Conservation (phyloP, 2,888 invertebrate genomes). For the Halictus quadricinctus region DNA sequence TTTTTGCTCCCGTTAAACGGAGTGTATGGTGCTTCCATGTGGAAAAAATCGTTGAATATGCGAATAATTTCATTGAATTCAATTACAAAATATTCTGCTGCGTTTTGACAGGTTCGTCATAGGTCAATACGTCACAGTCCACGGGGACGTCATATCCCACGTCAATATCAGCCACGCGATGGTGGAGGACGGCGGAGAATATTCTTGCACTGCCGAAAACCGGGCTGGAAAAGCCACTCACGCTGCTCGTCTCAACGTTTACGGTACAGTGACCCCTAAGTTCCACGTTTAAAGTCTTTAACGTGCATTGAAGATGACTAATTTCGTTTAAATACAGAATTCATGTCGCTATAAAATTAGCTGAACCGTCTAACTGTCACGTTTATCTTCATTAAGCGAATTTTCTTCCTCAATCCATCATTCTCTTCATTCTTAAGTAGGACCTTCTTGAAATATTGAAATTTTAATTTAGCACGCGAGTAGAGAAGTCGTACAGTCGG, state of each 20-base stretch:
- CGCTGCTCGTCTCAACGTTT: conserved; percentile 90
- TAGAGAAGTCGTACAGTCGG: background rate
- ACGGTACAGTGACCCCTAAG: conserved; percentile 84
- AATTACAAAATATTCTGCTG: conserved; percentile 11
- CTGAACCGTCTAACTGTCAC: background rate
- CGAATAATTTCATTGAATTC: background rate
- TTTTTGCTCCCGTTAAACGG: background rate
- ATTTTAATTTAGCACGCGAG: background rate
- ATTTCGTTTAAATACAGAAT: background rate
- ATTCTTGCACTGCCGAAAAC: conserved; percentile 90
- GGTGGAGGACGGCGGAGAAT: conserved; percentile 92
- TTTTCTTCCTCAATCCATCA: background rate
- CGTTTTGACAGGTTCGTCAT: conserved; percentile 86
- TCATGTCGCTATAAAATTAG: background rate
- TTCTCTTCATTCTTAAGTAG: background rate
- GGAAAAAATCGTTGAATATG: background rate
- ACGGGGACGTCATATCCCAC: conserved; percentile 92
- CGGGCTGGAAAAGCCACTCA: conserved; percentile 89
- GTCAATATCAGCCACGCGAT: conserved; percentile 91
- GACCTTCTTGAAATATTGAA: background rate
- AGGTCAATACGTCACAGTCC: conserved; percentile 89
- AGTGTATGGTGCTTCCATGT: background rate
- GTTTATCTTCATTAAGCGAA: background rate
- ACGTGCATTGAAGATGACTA: background rate
- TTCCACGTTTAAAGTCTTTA: background rate